Evolutionary conservation across 2,113 vertebrate species (phyloP).

Genomic region (Cariama cristata): DNA sequence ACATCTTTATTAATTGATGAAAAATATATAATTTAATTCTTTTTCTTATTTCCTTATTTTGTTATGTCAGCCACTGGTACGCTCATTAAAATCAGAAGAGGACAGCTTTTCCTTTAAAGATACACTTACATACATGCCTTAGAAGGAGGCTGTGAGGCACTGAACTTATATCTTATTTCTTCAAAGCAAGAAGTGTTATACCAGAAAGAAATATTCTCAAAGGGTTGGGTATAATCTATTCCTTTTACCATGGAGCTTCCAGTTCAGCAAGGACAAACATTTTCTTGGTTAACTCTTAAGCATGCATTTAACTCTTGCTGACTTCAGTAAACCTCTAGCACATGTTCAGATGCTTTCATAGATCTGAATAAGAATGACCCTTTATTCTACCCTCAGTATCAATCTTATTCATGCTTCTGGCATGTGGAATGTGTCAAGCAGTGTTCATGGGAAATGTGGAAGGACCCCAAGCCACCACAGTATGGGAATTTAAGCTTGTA

Average conservation of each 20-base stretch:
- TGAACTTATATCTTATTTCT: neutral
- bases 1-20: neutral
- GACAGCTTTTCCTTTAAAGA: neutral
- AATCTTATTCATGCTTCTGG: neutral
- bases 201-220: neutral
- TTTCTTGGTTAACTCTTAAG: neutral
- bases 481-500: neutral
- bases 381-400: neutral
- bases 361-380: neutral
- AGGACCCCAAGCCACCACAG: neutral
- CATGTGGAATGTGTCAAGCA: neutral
- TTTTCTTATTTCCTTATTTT: neutral
- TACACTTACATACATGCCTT: neutral
- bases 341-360: neutral
- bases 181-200: neutral
- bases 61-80: neutral
- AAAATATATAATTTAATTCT: neutral
- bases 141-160: neutral
- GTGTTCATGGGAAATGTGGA: neutral
- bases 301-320: neutral
- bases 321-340: neutral
- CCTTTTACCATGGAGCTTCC: neutral
- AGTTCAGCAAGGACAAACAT: neutral
- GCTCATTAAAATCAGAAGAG: neutral
- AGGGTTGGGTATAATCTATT: neutral